These are phyloP conservation scores for Trissolcus japonicus DNA, from an alignment of 2,888 invertebrate genomes.

Conservation along the genomic window DNA sequence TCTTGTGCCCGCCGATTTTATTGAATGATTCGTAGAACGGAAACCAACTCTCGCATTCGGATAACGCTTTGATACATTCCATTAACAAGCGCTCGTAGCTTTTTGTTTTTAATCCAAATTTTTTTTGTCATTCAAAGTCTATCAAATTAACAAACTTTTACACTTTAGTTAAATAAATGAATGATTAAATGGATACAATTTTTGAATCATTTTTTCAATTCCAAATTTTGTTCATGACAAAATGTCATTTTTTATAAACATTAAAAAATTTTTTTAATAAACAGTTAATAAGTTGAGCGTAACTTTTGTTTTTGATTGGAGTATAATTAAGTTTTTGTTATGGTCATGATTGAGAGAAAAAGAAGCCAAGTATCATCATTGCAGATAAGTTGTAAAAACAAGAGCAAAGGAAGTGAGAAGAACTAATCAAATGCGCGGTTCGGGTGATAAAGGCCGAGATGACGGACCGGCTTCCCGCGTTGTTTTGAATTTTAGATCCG, in stretches of 20 bases:
- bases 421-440: slow-evolving; percentile 28
- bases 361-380: no score
- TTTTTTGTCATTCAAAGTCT: background rate
- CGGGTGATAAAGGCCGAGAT: slow-evolving; percentile 31
- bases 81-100: background rate
- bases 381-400: background rate
- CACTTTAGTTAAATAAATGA: background rate
- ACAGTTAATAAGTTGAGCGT: no score
- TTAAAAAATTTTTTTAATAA: no score
- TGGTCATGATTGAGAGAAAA: no score
- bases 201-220: no score
- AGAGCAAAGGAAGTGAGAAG: slow-evolving; percentile 18
- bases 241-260: no score
- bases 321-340: no score
- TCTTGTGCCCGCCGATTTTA: slow-evolving; percentile 44
- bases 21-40: slow-evolving; percentile 52
- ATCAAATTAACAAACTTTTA: background rate
- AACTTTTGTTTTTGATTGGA: no score
- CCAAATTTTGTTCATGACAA: no score
- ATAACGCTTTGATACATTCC: slow-evolving; percentile 36
- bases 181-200: no score
- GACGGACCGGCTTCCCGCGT: slow-evolving; percentile 46
- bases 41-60: slow-evolving; percentile 46
- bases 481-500: slow-evolving; percentile 41
- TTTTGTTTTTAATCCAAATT: no score